Conservation (phyloP, 2,888 invertebrate genomes). For the Pantelozetes paolii region DNA sequence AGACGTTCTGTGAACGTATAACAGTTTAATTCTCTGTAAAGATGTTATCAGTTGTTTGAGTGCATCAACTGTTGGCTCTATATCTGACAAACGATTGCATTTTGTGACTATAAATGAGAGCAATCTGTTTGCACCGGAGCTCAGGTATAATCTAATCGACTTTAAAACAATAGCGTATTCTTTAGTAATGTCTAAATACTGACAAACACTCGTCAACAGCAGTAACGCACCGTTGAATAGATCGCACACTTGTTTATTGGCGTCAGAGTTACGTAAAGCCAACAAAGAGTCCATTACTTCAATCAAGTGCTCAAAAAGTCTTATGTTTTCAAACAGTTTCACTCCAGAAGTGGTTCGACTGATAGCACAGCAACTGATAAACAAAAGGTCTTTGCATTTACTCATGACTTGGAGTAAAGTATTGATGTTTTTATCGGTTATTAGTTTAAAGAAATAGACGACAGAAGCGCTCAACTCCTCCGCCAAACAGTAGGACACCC, state of each 20-base stretch:
- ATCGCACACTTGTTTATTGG: neutral
- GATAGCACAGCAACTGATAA: neutral
- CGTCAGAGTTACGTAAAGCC: conserved; percentile 9
- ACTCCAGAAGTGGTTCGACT: conserved; percentile 26
- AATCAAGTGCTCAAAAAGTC: conserved; percentile 1
- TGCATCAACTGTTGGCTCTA: conserved; percentile 2
- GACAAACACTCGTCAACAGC: conserved; percentile 18
- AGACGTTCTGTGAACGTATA: conserved; percentile 11
- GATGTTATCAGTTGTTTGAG: conserved; percentile 26
- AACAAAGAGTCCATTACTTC: conserved; percentile 7
- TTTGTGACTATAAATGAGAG: neutral
- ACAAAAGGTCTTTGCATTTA: neutral
- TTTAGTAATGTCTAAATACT: conserved; percentile 2
- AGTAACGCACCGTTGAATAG: neutral
- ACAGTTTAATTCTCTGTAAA: conserved; percentile 21
- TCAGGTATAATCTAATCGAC: conserved; percentile 16
- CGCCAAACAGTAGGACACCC: neutral
- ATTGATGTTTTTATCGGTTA: neutral
- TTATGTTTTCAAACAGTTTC: conserved; percentile 16
- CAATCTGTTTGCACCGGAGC: neutral
- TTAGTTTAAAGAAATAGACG: neutral
- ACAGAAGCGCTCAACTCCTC: neutral
- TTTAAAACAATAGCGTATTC: conserved; percentile 26
- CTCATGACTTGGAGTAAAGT: neutral
- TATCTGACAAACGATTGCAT: neutral